These are phyloP conservation scores for Catharus fuscescens DNA, from an alignment of 2,113 vertebrate genomes.

Conservation along the genomic window DNA sequence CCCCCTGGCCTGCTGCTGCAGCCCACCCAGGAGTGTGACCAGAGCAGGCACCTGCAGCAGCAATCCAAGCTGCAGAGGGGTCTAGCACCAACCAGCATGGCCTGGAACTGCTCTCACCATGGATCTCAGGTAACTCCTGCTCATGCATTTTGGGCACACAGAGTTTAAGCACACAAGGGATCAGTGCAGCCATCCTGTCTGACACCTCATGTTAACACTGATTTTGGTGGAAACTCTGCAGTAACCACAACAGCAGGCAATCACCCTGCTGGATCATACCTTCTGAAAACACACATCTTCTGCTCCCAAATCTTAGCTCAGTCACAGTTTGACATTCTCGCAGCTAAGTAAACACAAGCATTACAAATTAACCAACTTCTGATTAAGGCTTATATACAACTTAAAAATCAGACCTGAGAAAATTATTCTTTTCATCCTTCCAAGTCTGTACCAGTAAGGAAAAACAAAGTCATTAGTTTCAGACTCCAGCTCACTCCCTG, in stretches of 20 bases:
- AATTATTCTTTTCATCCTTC: conserved; percentile 46
- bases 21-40: background rate
- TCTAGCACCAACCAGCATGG: background rate
- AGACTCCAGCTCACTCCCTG: conserved; percentile 59
- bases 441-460: conserved; percentile 11
- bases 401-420: conserved; percentile 32
- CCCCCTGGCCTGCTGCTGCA: background rate
- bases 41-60: background rate
- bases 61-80: background rate
- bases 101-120: background rate
- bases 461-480: conserved; percentile 64
- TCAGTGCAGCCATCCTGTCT: background rate
- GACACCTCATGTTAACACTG: background rate
- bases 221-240: background rate
- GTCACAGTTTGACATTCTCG: background rate
- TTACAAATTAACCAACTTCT: conserved; percentile 4
- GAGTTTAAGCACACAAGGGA: background rate
- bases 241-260: background rate
- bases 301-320: background rate
- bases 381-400: background rate
- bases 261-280: background rate
- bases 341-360: background rate
- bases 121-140: background rate
- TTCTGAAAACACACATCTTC: background rate
- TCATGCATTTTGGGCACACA: background rate